Conservation (phyloP, 2,113 vertebrate genomes). For the Caracal caracal region DNA sequence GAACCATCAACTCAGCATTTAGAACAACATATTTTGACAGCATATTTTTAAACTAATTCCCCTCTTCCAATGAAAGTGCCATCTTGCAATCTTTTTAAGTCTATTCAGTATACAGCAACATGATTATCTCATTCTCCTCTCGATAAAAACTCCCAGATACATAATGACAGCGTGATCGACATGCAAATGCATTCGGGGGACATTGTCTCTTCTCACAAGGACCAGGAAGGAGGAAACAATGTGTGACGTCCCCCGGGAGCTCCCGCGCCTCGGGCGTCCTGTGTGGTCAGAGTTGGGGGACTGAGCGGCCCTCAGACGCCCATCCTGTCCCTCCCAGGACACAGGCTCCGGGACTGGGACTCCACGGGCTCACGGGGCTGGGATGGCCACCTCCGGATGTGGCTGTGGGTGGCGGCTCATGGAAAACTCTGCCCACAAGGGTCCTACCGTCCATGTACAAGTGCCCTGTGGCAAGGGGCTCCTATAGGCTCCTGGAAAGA, state of each 20-base stretch:
- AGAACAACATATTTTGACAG: constrained; percentile 77
- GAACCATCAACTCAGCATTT: constrained; percentile 82
- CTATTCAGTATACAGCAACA: constrained; percentile 80
- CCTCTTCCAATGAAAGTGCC: constrained; percentile 78
- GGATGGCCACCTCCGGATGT: fast-evolving
- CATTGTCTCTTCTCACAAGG: constrained; percentile 65
- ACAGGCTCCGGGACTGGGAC: fast-evolving
- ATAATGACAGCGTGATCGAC: constrained; percentile 77
- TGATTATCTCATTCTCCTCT: constrained; percentile 84
- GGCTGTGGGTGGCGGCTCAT: fast-evolving
- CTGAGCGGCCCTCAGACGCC: fast-evolving
- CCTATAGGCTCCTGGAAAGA: neutral
- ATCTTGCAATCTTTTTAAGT: constrained; percentile 77
- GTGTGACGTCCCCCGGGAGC: neutral
- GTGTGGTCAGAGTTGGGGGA: fast-evolving
- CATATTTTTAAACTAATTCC: constrained; percentile 78
- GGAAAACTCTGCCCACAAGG: neutral
- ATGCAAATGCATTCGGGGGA: constrained; percentile 72
- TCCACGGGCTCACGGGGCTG: fast-evolving
- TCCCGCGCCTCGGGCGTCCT: fast-evolving
- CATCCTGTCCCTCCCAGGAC: fast-evolving
- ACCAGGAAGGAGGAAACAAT: constrained; percentile 63
- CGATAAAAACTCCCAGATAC: constrained; percentile 60
- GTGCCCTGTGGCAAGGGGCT: fast-evolving
- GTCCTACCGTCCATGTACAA: neutral